Percentiles rank a stretch among this genome's conserved stretches.
Conservation (phyloP, 2,797 vertebrate species). For the Tachyglossus aculeatus region DNA sequence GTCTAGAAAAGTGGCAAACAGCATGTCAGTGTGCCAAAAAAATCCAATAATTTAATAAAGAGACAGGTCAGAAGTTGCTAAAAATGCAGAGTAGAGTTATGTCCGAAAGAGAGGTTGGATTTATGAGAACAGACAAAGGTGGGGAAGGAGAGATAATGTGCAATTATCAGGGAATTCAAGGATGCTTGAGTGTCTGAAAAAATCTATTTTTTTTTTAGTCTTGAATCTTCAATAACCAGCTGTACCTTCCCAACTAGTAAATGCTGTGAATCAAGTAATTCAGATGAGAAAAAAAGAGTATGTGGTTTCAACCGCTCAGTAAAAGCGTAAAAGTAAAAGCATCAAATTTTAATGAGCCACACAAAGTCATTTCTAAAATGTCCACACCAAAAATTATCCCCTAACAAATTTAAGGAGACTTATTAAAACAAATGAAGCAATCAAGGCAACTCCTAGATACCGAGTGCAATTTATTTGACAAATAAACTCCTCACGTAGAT, state of each 20-base stretch:
- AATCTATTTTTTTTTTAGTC: conserved; percentile 10
- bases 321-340: background rate
- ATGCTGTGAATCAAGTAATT: conserved; percentile 8
- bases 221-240: conserved; percentile 4
- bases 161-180: background rate
- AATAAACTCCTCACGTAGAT: too few relatives aligned
- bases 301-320: background rate
- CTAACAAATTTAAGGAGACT: conserved; percentile 1
- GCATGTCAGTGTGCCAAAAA: too few relatives aligned
- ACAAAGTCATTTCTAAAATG: background rate
- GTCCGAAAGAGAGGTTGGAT: background rate
- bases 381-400: background rate
- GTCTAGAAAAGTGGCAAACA: too few relatives aligned
- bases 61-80: too few relatives aligned
- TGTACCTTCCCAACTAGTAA: conserved; percentile 5
- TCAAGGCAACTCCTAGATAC: too few relatives aligned
- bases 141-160: background rate
- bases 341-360: conserved; percentile 19
- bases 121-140: background rate
- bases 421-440: background rate
- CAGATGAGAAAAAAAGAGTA: conserved; percentile 8
- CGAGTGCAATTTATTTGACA: too few relatives aligned
- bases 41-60: too few relatives aligned
- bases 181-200: background rate
- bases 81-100: too few relatives aligned